Evolutionary conservation across 2,888 invertebrate genomes (phyloP).

Genomic region (Rhimphoctona megacephalus): DNA sequence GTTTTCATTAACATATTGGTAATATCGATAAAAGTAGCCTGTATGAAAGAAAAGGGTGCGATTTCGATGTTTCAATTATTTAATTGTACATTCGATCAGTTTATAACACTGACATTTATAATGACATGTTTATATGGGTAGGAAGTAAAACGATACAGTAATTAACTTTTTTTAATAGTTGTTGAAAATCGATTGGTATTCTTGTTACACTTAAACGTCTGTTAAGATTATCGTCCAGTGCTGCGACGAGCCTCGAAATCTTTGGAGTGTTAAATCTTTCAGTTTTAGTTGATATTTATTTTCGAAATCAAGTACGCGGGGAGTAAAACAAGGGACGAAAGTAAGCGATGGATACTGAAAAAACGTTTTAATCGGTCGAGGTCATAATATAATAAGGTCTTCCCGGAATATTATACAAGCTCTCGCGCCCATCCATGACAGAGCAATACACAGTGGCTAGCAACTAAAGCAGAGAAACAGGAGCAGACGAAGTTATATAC

Average conservation of each 20-base stretch:
- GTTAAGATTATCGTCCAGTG: neutral
- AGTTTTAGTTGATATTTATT: slow-evolving; percentile 29
- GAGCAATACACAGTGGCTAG: slow-evolving; percentile 2
- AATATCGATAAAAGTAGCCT: neutral
- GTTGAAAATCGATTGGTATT: neutral
- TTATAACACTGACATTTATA: neutral
- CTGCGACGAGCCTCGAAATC: slow-evolving; percentile 11
- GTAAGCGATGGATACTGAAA: slow-evolving; percentile 54
- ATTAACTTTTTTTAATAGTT: neutral
- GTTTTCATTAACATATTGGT: slow-evolving; percentile 10
- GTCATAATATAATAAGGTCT: slow-evolving; percentile 75
- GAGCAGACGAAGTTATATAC: slow-evolving; percentile 11
- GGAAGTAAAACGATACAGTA: neutral
- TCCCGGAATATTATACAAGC: slow-evolving; percentile 68
- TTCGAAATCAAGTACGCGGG: slow-evolving; percentile 32
- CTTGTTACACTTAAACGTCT: neutral
- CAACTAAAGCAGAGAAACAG: slow-evolving; percentile 9
- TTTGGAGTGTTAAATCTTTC: neutral
- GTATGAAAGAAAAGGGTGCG: neutral
- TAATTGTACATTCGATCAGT: neutral
- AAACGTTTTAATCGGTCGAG: slow-evolving; percentile 76
- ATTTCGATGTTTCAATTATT: neutral
- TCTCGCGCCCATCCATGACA: slow-evolving; percentile 49
- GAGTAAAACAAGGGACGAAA: slow-evolving; percentile 31
- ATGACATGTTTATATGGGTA: neutral